Percentiles rank a stretch among this genome's conserved stretches.
These are phyloP conservation scores for Passer montanus DNA, from an alignment of 2,113 vertebrate species.

Conservation along the genomic window DNA sequence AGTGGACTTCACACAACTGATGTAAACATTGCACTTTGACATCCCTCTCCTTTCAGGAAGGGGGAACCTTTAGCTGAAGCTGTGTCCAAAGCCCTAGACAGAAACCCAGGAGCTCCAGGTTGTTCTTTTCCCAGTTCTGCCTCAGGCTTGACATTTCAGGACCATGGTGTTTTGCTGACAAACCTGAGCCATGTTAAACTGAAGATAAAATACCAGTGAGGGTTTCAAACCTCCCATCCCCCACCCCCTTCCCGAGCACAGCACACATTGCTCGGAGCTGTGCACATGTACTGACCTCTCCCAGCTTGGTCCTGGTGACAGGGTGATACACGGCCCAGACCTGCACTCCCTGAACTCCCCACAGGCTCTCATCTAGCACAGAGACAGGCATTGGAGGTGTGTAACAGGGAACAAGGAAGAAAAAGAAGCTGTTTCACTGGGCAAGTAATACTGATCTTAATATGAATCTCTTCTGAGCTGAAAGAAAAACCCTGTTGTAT, in stretches of 20 bases:
- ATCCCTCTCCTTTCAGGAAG: not conserved
- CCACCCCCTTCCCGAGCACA: not conserved
- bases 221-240: not conserved
- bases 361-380: not conserved
- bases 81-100: not conserved
- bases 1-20: not conserved
- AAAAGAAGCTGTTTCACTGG: not conserved
- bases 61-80: not conserved
- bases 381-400: not conserved
- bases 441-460: not conserved
- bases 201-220: slow-evolving; percentile 8
- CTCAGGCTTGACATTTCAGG: not conserved
- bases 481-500: not conserved
- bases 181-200: not conserved
- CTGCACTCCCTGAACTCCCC: not conserved
- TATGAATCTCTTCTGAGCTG: not conserved
- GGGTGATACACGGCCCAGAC: not conserved
- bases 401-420: not conserved
- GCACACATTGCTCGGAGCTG: not conserved
- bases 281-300: slow-evolving; percentile 14
- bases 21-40: not conserved
- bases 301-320: not conserved
- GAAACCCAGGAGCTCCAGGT: not conserved
- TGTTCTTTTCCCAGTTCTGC: not conserved
- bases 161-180: not conserved